A percentile compares a stretch with the other conserved stretches of the same genome.
phyloP scores from a whole-genome alignment of 2,113 vertebrate species.

The Aythya baeri region DNA sequence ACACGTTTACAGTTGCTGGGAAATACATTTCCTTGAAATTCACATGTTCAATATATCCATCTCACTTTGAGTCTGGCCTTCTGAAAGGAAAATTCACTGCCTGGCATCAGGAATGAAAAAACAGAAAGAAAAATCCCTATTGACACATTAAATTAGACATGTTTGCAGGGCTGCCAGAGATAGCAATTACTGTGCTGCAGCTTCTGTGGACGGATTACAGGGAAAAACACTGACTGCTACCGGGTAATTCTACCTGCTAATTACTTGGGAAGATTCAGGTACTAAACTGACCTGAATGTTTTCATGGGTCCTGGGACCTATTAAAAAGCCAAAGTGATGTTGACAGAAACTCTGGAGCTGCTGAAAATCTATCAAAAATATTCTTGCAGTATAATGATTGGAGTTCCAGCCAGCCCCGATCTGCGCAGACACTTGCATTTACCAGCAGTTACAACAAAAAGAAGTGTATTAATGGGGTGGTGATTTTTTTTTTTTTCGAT shows the following conservation, averaged over 20 bases:
- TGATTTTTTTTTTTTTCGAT: background rate
- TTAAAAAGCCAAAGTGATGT: slow-evolving; percentile 64
- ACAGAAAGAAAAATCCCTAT: slow-evolving; percentile 71
- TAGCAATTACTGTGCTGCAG: slow-evolving; percentile 56
- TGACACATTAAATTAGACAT: slow-evolving; percentile 77
- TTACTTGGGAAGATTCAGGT: slow-evolving; percentile 73
- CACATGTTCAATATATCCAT: slow-evolving; percentile 60
- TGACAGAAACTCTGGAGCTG: slow-evolving; percentile 66
- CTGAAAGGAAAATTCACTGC: slow-evolving; percentile 63
- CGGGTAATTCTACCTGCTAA: slow-evolving; percentile 76
- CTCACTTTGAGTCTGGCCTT: slow-evolving; percentile 59
- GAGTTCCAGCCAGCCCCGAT: slow-evolving; percentile 47
- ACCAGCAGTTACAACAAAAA: slow-evolving; percentile 69
- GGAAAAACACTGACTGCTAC: slow-evolving; percentile 68
- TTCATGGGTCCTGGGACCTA: slow-evolving; percentile 68
- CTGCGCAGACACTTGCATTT: slow-evolving; percentile 55
- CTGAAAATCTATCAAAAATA: slow-evolving; percentile 76
- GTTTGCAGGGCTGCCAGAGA: slow-evolving; percentile 61
- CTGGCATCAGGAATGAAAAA: slow-evolving; percentile 60
- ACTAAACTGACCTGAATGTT: slow-evolving; percentile 73
- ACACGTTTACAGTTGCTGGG: slow-evolving; percentile 28
- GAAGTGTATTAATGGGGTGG: slow-evolving; percentile 54
- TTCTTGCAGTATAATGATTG: slow-evolving; percentile 66
- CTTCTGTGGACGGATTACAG: slow-evolving; percentile 52
- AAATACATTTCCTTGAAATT: slow-evolving; percentile 62